Conservation (phyloP, 2,797 vertebrate species). For the Channa striata region DNA sequence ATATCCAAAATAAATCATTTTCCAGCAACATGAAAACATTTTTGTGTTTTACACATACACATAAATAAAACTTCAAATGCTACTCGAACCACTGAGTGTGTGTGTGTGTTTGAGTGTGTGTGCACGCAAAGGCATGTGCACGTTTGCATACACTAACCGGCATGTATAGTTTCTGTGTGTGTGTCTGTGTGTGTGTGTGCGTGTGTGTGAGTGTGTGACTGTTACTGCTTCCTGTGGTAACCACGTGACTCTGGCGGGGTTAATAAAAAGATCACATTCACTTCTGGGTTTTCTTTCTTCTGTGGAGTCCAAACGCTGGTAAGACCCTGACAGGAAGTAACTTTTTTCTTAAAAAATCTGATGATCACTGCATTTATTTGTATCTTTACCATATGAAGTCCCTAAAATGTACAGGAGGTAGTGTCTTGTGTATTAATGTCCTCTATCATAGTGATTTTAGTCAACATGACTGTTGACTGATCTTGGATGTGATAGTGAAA, state of each 20-base stretch:
- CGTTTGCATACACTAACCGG: slow-evolving; percentile 7
- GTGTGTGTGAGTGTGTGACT: slow-evolving; percentile 28
- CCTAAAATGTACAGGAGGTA: background rate
- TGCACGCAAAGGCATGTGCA: background rate
- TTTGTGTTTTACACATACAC: background rate
- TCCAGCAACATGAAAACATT: background rate
- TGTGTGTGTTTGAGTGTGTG: slow-evolving; percentile 6
- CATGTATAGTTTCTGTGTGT: slow-evolving; percentile 9
- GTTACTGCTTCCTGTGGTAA: slow-evolving; percentile 85
- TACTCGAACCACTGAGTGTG: no score
- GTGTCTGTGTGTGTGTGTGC: slow-evolving; percentile 5
- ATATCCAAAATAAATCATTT: background rate
- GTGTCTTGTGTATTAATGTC: background rate
- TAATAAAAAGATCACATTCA: slow-evolving; percentile 86
- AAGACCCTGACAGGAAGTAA: slow-evolving; percentile 56
- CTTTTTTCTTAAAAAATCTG: background rate
- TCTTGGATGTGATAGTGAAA: background rate
- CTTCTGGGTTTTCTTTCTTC: slow-evolving; percentile 85
- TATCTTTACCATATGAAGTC: background rate
- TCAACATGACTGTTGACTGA: background rate
- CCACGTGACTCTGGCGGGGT: slow-evolving; percentile 86
- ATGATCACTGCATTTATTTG: background rate
- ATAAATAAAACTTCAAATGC: background rate
- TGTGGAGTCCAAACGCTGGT: slow-evolving; percentile 65
- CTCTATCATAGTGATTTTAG: slow-evolving; percentile 8